Base-by-base conservation (phyloP, 2,888 invertebrate species). In the Ophioninae sp. region DNA sequence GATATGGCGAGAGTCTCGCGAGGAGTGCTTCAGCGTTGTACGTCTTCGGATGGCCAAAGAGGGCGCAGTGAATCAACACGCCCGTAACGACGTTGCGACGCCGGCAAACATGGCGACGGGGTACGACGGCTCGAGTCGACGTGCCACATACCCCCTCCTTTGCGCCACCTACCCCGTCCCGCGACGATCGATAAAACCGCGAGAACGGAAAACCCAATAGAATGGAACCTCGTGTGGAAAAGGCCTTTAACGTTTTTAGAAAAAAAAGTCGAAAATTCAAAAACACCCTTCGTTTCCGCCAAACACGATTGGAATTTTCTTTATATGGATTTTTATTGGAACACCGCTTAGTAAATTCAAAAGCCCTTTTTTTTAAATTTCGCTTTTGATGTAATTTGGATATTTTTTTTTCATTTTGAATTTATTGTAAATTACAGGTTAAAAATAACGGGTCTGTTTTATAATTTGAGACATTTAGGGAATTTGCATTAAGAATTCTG, bases 61-160 rank as follows among this genome's bases (percentile, higher is more conserved):
- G 87, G 90, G 90, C 90, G 87, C 90, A 89, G 89, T 88, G 89
- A 89, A 89, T 88, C 86, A 86, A 84, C 85, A 86, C 71, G 44
- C 68, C 23, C 17, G 71, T 37, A 71, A 30, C 89, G 89, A 86
- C 90, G 87, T 83, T 84, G 83, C 86, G 89, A 88, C 90, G 88
- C 88, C 90, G 88, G 87, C 88, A 87, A 89, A 89, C 51, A 51
- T 88, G 87, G 89, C 89, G 86, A 85, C 87, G 82, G 58, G 82
- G 69, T 23, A 63, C 69, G 71, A 59, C 20, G 63, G 22, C 80
- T 10, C 9, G 13, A 58, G 44, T 82, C 68, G 17, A 63, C 56
- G 68, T 41, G 23, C 69, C 74, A 17, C 80, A 13, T 30, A 51
- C 13, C 51, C 17, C 51, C 51, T 17, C 17, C 51, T 17, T 10